Evolutionary conservation across 2,113 vertebrate genomes (phyloP), one percentile per base, ranked within the genome.

Genomic region (Athene noctua): DNA sequence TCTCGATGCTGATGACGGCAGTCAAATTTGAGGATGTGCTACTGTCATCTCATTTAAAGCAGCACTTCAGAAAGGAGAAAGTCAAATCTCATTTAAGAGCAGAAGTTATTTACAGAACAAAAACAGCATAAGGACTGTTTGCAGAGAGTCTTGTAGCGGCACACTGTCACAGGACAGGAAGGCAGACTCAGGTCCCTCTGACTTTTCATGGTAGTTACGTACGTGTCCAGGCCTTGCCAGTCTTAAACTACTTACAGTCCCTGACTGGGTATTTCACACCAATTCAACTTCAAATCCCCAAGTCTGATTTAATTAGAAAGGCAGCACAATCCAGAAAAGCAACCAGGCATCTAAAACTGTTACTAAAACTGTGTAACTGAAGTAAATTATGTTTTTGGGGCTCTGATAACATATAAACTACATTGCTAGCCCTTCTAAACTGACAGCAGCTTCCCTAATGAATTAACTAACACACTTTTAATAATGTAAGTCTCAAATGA

Each of bases 301-400:
- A 81, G 66, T 78, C 87, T 80, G 71, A 94, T 88, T 95, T 93
- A 89, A 97, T 90, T 96, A 88, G 87, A 66, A 91, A 92, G 87
- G 84, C 46, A 91, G 54, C 71, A 86, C 81, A 92, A 91, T 63
- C 63, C 5, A 1, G 59, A 67, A 90, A 95, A 85, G 78, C 51
- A 95, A 85, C 49, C 51, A 92, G 78, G 87, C 70, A 89, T 62
- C 92, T 61, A 29, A 58, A 91, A 59, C 29, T 30, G 62, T 62
- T 74, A 57, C 44, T 47, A 21, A 47, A 47, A 15, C 32, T 82
- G 46, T 10, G 8, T 38, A 73, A 38, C 38, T 73, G 73, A 42
- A 92, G 83, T 20, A 26, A 73, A n/a, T 40, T 73, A 65, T 34
- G 58, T 55, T 89, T 94, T 80, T 46, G 74, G 66, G 84, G 52